Conservation (phyloP, 2,113 vertebrate species). For the Sphyrna mokarran region DNA sequence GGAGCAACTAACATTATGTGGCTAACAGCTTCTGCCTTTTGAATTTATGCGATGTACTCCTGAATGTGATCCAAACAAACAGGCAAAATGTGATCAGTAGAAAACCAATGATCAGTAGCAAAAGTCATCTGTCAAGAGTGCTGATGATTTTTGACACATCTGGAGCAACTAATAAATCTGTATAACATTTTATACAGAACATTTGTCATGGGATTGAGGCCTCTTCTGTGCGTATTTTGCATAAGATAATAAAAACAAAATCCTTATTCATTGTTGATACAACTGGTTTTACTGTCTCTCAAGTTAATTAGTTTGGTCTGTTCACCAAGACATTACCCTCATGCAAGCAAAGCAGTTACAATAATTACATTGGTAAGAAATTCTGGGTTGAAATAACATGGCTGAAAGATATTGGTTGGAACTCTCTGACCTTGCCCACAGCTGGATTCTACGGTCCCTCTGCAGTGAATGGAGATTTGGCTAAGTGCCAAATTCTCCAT, state of each 20-base stretch:
- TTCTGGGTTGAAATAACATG: background rate
- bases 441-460: too few relatives aligned
- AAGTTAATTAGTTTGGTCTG: constrained; percentile 22
- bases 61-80: background rate
- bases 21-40: background rate
- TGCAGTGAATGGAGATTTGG: too few relatives aligned
- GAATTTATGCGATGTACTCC: background rate
- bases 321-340: background rate
- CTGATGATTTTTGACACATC: background rate
- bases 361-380: background rate
- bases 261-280: background rate
- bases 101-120: background rate
- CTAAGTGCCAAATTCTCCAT: too few relatives aligned
- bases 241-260: constrained; percentile 13
- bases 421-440: too few relatives aligned
- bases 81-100: background rate
- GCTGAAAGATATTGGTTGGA: background rate
- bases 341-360: background rate
- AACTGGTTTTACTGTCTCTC: background rate
- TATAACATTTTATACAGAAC: background rate
- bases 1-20: background rate
- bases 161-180: background rate
- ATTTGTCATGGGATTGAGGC: background rate
- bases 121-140: background rate
- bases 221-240: background rate